These are phyloP conservation scores for Tribolium madens DNA, from an alignment of 1,140 invertebrate species.

Conservation along the genomic window DNA sequence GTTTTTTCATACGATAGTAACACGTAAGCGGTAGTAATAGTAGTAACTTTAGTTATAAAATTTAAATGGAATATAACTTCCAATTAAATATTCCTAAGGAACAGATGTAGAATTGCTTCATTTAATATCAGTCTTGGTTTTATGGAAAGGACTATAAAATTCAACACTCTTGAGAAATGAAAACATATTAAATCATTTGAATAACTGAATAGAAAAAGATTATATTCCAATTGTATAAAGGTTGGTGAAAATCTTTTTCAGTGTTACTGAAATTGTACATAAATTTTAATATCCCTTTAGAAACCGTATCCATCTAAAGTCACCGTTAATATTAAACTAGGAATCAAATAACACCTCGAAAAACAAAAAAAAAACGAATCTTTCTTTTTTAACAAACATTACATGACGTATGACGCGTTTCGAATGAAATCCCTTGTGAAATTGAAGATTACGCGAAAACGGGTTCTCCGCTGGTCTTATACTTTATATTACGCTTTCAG, in stretches of 20 bases:
- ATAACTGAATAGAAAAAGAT: neutral
- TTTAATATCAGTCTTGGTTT: neutral
- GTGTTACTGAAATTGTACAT: neutral
- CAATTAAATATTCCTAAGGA: neutral
- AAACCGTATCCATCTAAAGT: neutral
- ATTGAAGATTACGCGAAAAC: constrained; percentile 28
- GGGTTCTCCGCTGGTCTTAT: neutral
- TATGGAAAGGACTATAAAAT: neutral
- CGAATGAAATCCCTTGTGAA: constrained; percentile 26
- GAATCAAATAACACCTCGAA: neutral
- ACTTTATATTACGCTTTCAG: constrained; percentile 12
- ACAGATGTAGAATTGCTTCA: neutral
- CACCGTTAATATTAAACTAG: neutral
- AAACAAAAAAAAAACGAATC: constrained; percentile 24
- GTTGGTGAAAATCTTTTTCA: too few relatives aligned
- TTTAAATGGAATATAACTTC: neutral
- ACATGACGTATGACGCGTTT: constrained; percentile 26
- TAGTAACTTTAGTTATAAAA: neutral
- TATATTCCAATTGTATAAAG: too few relatives aligned
- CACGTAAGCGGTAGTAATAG: too few relatives aligned
- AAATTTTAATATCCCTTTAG: constrained; percentile 15
- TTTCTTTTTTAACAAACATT: constrained; percentile 22
- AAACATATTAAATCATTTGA: neutral
- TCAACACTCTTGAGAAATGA: neutral
- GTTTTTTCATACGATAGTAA: neutral